Evolutionary conservation across 1,140 invertebrate species (phyloP).

Genomic region (Pogonognathellus flavescens): DNA sequence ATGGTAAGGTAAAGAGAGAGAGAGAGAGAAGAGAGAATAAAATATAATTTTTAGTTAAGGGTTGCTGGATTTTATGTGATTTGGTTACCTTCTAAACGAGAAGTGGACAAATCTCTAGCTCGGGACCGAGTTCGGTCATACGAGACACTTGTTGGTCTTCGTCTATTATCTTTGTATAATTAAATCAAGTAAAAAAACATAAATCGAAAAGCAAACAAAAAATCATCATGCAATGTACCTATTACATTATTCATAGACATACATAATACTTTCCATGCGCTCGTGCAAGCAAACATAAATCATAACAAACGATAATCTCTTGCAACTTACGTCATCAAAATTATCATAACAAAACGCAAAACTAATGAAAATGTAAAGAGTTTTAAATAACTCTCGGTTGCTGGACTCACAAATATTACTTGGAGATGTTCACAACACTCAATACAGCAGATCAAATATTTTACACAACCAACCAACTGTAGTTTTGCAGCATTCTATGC

Average conservation of each 20-base stretch:
- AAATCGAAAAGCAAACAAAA: conserved; percentile 44
- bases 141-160: conserved; percentile 47
- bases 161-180: conserved; percentile 62
- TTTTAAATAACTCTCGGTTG: no score
- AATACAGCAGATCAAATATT: no score
- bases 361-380: no score
- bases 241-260: background rate
- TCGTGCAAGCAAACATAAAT: conserved; percentile 26
- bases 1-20: background rate
- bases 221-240: conserved; percentile 9
- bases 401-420: no score
- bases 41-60: background rate
- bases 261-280: conserved; percentile 11
- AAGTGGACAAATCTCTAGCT: conserved; percentile 63
- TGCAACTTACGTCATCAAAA: no score
- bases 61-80: background rate
- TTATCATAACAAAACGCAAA: no score
- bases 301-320: background rate
- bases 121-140: conserved; percentile 61
- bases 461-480: no score
- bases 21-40: background rate
- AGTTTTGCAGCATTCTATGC: no score
- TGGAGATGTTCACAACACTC: no score
- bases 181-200: conserved; percentile 53
- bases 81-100: conserved; percentile 64